These are phyloP conservation scores for Drosophila pectinifera DNA, from an alignment of 1,140 invertebrate species.

Conservation along the genomic window DNA sequence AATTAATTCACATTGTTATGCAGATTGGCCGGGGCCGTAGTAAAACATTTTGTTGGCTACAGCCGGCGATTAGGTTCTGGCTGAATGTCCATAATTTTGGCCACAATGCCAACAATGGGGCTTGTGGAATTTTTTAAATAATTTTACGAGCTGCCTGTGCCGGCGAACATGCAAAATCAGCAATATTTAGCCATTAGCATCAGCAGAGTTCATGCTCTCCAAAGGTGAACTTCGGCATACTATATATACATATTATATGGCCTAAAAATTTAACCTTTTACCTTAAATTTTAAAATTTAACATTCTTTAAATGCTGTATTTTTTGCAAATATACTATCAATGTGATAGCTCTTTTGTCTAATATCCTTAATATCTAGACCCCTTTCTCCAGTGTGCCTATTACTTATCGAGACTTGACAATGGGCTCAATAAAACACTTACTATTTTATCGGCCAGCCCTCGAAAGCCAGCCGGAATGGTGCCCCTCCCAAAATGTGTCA, in stretches of 20 bases:
- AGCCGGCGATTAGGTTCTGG: slow-evolving; percentile 9
- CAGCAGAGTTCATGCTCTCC: neutral
- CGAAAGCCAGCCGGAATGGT: neutral
- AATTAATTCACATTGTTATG: slow-evolving; percentile 56
- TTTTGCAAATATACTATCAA: too few relatives aligned
- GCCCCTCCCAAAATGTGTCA: slow-evolving; percentile 8
- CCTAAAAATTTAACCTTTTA: too few relatives aligned
- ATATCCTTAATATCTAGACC: too few relatives aligned
- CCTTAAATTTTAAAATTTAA: too few relatives aligned
- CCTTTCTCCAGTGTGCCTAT: neutral
- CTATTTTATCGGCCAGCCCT: slow-evolving; percentile 6
- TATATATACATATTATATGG: too few relatives aligned
- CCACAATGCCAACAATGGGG: slow-evolving; percentile 18
- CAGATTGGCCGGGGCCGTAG: slow-evolving; percentile 30
- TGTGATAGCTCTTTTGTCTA: too few relatives aligned
- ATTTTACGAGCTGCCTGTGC: slow-evolving; percentile 12
- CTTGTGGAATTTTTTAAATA: neutral
- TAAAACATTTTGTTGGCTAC: slow-evolving; percentile 33
- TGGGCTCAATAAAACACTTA: slow-evolving; percentile 20
- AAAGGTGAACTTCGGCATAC: too few relatives aligned
- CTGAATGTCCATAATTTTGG: slow-evolving; percentile 7
- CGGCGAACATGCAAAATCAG: neutral
- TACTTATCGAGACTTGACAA: neutral
- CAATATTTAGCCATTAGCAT: neutral
- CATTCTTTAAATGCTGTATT: too few relatives aligned